Evolutionary conservation across 1,140 invertebrate species (phyloP).

Genomic region (Antheraea mylitta): DNA sequence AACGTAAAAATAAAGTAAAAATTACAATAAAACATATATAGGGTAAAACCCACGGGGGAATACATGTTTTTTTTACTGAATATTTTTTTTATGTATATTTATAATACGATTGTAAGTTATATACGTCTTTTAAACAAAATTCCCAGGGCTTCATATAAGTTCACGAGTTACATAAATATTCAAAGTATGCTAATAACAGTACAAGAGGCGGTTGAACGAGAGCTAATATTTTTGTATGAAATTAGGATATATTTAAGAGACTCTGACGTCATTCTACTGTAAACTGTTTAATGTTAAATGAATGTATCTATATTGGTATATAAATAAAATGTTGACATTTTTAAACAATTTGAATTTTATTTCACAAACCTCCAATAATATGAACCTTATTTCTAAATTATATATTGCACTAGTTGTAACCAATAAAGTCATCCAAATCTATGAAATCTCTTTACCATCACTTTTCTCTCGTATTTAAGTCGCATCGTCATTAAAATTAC

Average conservation of each 20-base stretch:
- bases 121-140: neutral
- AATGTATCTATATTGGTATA: constrained; percentile 57
- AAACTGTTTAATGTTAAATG: constrained; percentile 47
- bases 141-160: neutral
- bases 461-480: too few species aligned
- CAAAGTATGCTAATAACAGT: constrained; percentile 33
- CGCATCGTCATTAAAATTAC: too few species aligned
- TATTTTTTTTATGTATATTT: too few species aligned
- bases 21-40: too few species aligned
- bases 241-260: constrained; percentile 47
- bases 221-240: constrained; percentile 65
- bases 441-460: too few species aligned
- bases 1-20: too few species aligned
- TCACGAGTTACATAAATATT: constrained; percentile 7
- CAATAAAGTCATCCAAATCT: too few species aligned
- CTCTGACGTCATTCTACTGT: constrained; percentile 46
- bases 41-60: too few species aligned
- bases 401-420: too few species aligned
- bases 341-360: constrained; percentile 25
- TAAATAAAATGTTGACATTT: constrained; percentile 75
- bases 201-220: constrained; percentile 47
- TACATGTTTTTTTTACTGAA: too few species aligned
- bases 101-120: neutral
- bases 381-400: neutral
- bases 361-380: neutral